Evolutionary conservation across 2,888 invertebrate genomes (phyloP), one percentile per base, ranked within the genome.

Genomic region (Rhopalosiphum nymphaeae): DNA sequence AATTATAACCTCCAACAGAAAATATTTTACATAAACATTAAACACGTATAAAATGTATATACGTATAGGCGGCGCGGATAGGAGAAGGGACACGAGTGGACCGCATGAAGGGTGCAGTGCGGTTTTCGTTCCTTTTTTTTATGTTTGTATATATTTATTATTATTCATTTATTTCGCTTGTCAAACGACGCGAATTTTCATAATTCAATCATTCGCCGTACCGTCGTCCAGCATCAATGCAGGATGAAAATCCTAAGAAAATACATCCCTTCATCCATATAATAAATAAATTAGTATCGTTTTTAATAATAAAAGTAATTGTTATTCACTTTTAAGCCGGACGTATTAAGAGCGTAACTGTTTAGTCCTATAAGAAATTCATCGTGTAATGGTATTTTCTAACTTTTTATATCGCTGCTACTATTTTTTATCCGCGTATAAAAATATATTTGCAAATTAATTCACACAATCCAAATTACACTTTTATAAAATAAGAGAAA

Each of bases 201-300:
- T 92, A 92, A 92, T 92, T 92, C 92, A 92, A 92, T 92, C 92
- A 92, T 87, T 92, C 36, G 46, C 44, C 61, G 36, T 46, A 56
- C 36, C 36, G 2, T 36, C 67, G 36, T 67, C 16, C n/a, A 36
- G 78, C 36, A 36, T 36, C 36, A 78, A 21, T 78, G 78, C 21
- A 3, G 78, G 78, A 36, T 36, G 78, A 46, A 84, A 92, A 36
- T 78, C 56, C 46, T 42, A 86, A 91, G 91, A 91, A 91, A 84
- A 86, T 86, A 91, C 85, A 21, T 21, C 78, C 78, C 78, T 78
- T 25, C 78, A 9, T 78, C 36, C 78, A 78, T 21, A 3, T 21
- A 10, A 25, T 78, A 78, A 78, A 78, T 36, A 21, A 78, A 36
- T 78, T 78, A 78, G 78, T 78, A 78, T 78, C 36, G 9, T 78